phyloP scores from a whole-genome alignment of 2,888 invertebrate species.

The Byasa hedistus region DNA sequence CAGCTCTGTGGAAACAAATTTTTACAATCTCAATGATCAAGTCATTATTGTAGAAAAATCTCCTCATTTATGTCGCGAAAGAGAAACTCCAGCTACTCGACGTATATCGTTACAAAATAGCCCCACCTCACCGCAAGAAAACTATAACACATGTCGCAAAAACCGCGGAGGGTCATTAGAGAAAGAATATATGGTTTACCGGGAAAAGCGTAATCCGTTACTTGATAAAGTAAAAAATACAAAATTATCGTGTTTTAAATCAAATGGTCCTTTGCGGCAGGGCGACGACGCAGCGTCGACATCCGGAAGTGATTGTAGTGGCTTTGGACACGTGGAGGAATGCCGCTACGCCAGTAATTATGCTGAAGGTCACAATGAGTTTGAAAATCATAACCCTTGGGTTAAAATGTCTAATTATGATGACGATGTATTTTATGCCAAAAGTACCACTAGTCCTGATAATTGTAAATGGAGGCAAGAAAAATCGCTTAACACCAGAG shows the following conservation, averaged over 20 bases:
- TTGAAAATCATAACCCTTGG: constrained; percentile 76
- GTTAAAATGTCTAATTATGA: constrained; percentile 72
- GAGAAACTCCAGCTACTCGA: constrained; percentile 63
- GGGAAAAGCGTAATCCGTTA: constrained; percentile 85
- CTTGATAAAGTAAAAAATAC: constrained; percentile 86
- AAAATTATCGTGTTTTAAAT: constrained; percentile 83
- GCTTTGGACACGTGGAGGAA: constrained; percentile 73
- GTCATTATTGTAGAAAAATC: constrained; percentile 81
- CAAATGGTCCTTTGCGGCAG: constrained; percentile 75
- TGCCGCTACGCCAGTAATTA: constrained; percentile 63
- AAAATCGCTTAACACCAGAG: constrained; percentile 65
- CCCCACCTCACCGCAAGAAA: constrained; percentile 69
- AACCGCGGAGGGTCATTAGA: constrained; percentile 75
- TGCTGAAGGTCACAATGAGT: constrained; percentile 64
- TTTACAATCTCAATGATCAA: constrained; percentile 83
- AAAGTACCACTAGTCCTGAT: constrained; percentile 59
- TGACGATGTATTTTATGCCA: constrained; percentile 72
- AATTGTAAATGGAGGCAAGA: constrained; percentile 67
- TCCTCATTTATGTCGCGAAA: constrained; percentile 66
- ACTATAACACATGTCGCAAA: constrained; percentile 72
- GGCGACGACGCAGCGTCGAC: constrained; percentile 74
- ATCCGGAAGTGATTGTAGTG: constrained; percentile 77
- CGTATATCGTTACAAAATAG: constrained; percentile 72
- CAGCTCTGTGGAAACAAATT: constrained; percentile 83
- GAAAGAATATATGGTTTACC: constrained; percentile 79